A percentile compares a stretch with the other conserved stretches of the same genome.
phyloP scores from a whole-genome alignment of 2,797 vertebrate genomes.

The Hipposideros larvatus region DNA sequence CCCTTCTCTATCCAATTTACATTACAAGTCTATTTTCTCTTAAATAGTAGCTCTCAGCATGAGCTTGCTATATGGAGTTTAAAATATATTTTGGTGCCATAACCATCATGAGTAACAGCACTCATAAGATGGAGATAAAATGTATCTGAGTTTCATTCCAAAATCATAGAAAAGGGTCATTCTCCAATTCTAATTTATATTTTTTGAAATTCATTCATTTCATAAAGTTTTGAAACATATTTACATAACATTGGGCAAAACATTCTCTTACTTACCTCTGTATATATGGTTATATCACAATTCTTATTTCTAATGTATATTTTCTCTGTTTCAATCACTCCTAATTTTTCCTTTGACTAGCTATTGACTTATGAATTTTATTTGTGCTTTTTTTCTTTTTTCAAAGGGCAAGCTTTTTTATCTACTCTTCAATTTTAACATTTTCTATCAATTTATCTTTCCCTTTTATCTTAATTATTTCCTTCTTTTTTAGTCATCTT shows the following conservation, averaged over 20 bases:
- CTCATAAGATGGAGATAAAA: background rate
- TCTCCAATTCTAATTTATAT: background rate
- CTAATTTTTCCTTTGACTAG: background rate
- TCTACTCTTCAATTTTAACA: background rate
- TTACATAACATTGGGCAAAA: background rate
- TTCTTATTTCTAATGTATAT: background rate
- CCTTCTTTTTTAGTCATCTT: background rate
- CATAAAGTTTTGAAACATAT: conserved; percentile 1
- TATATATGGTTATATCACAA: background rate
- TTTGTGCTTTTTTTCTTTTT: background rate
- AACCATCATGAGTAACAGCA: background rate
- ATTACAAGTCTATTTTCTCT: background rate
- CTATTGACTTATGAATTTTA: background rate
- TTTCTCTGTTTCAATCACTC: background rate
- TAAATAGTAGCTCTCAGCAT: background rate
- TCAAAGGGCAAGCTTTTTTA: background rate
- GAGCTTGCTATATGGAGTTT: background rate
- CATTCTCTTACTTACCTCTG: background rate
- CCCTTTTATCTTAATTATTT: background rate
- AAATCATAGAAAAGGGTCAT: background rate
- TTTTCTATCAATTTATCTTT: background rate
- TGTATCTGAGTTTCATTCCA: background rate
- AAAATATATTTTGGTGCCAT: background rate
- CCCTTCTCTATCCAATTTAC: background rate
- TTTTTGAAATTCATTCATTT: conserved; percentile 3